phyloP scores from a whole-genome alignment of 2,888 invertebrate genomes.

The Noctua janthina region DNA sequence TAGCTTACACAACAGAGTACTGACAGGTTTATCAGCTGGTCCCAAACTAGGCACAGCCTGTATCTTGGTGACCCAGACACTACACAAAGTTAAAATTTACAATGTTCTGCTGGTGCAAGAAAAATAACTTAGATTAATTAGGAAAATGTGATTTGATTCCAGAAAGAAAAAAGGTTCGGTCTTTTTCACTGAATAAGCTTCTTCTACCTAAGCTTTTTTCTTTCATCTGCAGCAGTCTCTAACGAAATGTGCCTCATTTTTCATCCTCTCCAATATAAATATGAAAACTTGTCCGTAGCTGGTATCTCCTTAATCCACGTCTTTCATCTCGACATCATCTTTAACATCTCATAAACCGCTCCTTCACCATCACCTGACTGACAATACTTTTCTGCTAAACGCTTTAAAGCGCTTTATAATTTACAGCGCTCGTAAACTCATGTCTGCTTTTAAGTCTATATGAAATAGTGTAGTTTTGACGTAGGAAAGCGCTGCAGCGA shows the following conservation, averaged over 20 bases:
- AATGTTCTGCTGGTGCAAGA: no score
- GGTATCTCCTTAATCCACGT: conserved; percentile 31
- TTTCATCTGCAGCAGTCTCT: background rate
- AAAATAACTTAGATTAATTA: no score
- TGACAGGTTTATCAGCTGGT: no score
- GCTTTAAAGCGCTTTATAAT: conserved; percentile 76
- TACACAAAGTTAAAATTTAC: no score
- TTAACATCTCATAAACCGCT: conserved; percentile 67
- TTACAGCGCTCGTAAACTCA: conserved; percentile 83
- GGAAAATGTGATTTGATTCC: no score
- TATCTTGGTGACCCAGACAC: no score
- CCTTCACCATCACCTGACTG: conserved; percentile 77
- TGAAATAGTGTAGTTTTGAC: conserved; percentile 73
- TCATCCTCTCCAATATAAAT: background rate
- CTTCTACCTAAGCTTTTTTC: background rate
- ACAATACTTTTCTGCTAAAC: conserved; percentile 69
- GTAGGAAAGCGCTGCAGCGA: conserved; percentile 67
- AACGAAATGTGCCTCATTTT: background rate
- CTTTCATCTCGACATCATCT: conserved; percentile 56
- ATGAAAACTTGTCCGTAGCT: background rate
- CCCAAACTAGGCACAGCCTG: no score
- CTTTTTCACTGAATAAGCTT: background rate
- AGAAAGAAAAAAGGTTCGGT: no score
- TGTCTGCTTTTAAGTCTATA: conserved; percentile 82
- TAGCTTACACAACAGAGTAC: no score